phyloP scores from a whole-genome alignment of 2,113 vertebrate genomes.

The Vanacampus margaritifer region DNA sequence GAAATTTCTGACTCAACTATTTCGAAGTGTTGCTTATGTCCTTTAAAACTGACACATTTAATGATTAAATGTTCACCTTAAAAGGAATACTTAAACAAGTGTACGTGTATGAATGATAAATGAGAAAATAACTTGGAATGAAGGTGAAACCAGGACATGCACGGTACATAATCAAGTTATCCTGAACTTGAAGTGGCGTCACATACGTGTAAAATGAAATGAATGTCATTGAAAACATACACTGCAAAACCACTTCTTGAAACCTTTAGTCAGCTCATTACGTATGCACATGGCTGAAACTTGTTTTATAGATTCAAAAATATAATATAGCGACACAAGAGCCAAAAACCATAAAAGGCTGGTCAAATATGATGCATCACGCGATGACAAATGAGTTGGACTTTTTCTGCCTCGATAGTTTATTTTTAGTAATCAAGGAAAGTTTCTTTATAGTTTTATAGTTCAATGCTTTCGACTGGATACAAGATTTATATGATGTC shows the following conservation, averaged over 20 bases:
- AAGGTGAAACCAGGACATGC: no score
- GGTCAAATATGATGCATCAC: conserved; percentile 57
- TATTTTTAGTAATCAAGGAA: conserved; percentile 61
- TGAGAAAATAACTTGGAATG: no score
- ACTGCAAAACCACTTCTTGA: neutral
- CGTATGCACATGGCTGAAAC: neutral
- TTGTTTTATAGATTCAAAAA: neutral
- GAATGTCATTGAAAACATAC: neutral
- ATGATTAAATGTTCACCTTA: neutral
- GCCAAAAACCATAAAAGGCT: conserved; percentile 34
- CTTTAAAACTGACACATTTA: no score
- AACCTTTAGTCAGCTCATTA: neutral
- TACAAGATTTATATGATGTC: conserved; percentile 32
- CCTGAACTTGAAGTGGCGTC: no score
- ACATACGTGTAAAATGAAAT: no score
- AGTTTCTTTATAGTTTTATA: conserved; percentile 12
- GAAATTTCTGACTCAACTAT: no score
- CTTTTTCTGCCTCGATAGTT: conserved; percentile 37
- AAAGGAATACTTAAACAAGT: neutral
- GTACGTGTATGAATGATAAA: neutral
- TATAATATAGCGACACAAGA: conserved; percentile 4
- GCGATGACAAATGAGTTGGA: conserved; percentile 54
- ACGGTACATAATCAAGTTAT: no score
- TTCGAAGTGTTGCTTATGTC: no score
- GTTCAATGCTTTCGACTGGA: conserved; percentile 34